phyloP scores from a whole-genome alignment of 2,797 vertebrate species.

The Morus bassanus region DNA sequence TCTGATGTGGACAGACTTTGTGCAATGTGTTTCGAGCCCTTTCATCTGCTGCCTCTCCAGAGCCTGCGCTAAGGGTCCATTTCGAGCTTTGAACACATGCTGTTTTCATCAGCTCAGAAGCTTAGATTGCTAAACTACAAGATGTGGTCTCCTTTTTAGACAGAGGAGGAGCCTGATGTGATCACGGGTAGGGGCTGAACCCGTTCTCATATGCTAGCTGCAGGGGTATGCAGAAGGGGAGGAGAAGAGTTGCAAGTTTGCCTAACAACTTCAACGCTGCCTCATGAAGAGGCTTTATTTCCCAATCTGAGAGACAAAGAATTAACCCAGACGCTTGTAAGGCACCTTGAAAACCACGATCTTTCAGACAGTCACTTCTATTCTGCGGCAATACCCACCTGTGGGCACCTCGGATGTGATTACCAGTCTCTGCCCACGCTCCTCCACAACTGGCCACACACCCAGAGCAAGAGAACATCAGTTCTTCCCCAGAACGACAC shows the following conservation, averaged over 20 bases:
- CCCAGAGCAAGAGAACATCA: too few species aligned
- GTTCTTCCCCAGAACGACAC: neutral
- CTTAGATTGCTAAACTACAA: neutral
- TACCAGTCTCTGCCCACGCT: neutral
- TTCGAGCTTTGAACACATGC: neutral
- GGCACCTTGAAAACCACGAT: accelerated
- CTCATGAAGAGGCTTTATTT: neutral
- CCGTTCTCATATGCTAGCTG: neutral
- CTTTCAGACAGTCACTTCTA: neutral
- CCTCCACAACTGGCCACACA: neutral
- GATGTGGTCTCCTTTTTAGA: neutral
- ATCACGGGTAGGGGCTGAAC: neutral
- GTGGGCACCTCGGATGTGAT: neutral
- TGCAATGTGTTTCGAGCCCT: accelerated
- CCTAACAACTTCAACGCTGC: accelerated
- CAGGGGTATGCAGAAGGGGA: neutral
- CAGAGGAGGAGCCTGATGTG: neutral
- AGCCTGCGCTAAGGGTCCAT: neutral
- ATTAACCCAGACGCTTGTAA: accelerated
- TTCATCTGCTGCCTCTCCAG: neutral
- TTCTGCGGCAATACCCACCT: neutral
- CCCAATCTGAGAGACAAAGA: neutral
- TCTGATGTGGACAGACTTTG: neutral
- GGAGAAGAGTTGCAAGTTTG: neutral
- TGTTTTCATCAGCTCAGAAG: neutral